Conservation (phyloP, 2,113 vertebrate genomes). For the Girardinichthys multiradiatus region DNA sequence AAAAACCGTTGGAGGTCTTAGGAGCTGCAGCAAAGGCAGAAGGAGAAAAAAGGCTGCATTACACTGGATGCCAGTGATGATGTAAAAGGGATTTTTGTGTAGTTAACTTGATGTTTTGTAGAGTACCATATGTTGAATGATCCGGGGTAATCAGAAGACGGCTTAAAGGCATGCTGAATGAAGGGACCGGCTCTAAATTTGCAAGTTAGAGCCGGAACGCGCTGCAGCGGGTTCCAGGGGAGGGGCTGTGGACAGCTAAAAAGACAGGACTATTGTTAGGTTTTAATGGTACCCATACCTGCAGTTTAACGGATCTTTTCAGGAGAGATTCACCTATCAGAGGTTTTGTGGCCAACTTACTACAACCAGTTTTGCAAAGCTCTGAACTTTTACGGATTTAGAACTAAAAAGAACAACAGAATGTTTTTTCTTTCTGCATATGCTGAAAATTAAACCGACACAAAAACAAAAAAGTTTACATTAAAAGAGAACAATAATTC, state of each 20-base stretch:
- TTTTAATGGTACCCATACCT: too few relatives aligned
- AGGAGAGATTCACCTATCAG: neutral
- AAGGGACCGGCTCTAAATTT: neutral
- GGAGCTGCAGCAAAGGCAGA: neutral
- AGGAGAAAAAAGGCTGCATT: neutral
- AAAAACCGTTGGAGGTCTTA: neutral
- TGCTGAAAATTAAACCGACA: too few relatives aligned
- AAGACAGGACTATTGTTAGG: neutral
- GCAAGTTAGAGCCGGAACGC: too few relatives aligned
- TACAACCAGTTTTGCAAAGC: too few relatives aligned
- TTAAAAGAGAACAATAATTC: too few relatives aligned
- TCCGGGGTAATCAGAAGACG: conserved; percentile 44
- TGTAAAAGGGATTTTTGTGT: neutral
- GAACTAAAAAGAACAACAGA: too few relatives aligned
- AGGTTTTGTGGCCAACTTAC: too few relatives aligned
- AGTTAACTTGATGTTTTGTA: neutral
- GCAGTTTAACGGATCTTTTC: too few relatives aligned
- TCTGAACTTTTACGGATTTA: too few relatives aligned
- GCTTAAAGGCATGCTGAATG: conserved; percentile 23
- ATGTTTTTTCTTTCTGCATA: too few relatives aligned
- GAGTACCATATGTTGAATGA: conserved; percentile 47
- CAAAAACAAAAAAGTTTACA: too few relatives aligned
- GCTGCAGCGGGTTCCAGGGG: conserved; percentile 24
- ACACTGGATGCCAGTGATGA: neutral
- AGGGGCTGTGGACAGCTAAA: conserved; percentile 7